These are phyloP conservation scores for Schrankia costaestrigalis DNA, from an alignment of 2,888 invertebrate genomes.

Conservation along the genomic window DNA sequence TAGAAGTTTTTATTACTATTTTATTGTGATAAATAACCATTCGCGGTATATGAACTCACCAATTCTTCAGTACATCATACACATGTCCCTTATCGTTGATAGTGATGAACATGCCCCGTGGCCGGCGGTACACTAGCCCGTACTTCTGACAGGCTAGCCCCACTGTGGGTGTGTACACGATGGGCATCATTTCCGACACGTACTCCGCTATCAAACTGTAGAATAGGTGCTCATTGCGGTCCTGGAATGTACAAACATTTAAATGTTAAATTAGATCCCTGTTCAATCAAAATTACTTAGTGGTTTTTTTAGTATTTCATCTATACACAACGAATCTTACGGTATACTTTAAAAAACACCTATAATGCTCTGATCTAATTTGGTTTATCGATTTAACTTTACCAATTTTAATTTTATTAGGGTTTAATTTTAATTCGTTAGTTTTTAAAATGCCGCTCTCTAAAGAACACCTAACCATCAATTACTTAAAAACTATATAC, in stretches of 20 bases:
- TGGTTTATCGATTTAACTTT: too few species aligned
- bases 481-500: too few species aligned
- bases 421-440: too few species aligned
- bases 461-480: too few species aligned
- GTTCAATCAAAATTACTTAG: too few species aligned
- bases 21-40: neutral
- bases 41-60: conserved; percentile 80
- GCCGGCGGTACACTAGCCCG: conserved; percentile 93
- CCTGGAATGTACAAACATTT: conserved; percentile 72
- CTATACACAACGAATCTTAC: too few species aligned
- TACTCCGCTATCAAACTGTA: conserved; percentile 93
- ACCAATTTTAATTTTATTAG: too few species aligned
- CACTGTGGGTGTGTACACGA: conserved; percentile 99
- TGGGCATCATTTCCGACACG: conserved; percentile 95
- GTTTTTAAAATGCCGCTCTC: too few species aligned
- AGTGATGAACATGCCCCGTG: conserved; percentile 96
- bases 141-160: conserved; percentile 98
- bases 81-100: conserved; percentile 98
- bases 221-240: conserved; percentile 97
- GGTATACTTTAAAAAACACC: too few species aligned
- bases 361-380: too few species aligned
- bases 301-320: neutral
- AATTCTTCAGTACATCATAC: conserved; percentile 95
- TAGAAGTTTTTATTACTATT: neutral
- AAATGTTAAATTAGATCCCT: neutral